A percentile compares a stretch with the other conserved stretches of the same genome.
Evolutionary conservation across 2,888 invertebrate species (phyloP).

Genomic region (Synanthedon vespiformis): DNA sequence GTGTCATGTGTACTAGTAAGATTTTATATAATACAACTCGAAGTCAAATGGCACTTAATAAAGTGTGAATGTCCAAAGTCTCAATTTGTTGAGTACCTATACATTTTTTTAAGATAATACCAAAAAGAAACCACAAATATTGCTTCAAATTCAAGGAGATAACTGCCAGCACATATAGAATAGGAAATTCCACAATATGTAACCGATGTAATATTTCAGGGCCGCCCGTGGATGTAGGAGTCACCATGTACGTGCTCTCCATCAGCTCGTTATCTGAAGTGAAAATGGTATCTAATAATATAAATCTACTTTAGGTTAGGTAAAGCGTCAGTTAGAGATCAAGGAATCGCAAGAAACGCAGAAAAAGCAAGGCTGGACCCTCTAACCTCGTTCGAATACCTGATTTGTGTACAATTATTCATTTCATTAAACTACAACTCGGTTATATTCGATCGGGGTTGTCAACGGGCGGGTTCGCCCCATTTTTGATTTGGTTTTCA

Average conservation of each 20-base stretch:
- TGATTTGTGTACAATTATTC: background rate
- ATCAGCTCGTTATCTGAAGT: constrained; percentile 90
- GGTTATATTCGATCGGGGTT: constrained; percentile 9
- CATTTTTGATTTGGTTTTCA: constrained; percentile 59
- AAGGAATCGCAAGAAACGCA: background rate
- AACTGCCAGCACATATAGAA: constrained; percentile 39
- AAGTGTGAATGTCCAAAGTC: too few relatives aligned
- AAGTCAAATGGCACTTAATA: too few relatives aligned
- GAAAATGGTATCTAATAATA: constrained; percentile 73
- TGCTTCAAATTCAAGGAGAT: constrained; percentile 28
- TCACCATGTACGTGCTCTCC: constrained; percentile 88
- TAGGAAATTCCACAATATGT: constrained; percentile 20
- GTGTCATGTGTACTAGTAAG: too few relatives aligned
- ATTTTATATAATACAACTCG: too few relatives aligned
- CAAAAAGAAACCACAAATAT: constrained; percentile 4
- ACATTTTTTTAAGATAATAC: background rate
- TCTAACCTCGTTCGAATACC: background rate
- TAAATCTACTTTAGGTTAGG: background rate
- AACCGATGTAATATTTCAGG: constrained; percentile 70
- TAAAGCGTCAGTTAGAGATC: background rate
- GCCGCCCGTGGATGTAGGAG: constrained; percentile 85
- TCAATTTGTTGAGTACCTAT: too few relatives aligned
- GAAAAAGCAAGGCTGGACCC: background rate
- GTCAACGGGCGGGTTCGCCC: constrained; percentile 39
- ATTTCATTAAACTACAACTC: background rate